phyloP scores from a whole-genome alignment of 2,113 vertebrate genomes.

The Otocyon megalotis region DNA sequence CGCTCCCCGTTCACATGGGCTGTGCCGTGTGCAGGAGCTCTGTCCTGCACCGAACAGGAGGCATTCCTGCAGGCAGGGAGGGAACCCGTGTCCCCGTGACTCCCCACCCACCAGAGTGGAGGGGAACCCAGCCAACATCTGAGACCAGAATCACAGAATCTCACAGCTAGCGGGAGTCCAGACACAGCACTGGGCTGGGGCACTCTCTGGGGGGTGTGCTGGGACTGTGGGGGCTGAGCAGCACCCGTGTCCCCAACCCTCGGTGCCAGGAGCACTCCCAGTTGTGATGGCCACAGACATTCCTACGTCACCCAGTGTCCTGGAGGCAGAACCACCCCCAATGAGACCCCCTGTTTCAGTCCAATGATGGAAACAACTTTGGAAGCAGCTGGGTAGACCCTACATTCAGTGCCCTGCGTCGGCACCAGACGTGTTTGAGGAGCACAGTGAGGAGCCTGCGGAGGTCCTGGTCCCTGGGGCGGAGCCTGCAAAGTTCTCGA shows the following conservation, averaged over 20 bases:
- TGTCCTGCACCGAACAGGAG: neutral
- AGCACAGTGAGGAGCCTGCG: too few species aligned
- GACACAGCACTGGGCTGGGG: too few species aligned
- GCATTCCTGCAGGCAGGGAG: neutral
- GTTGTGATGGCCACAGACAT: neutral
- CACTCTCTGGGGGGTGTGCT: neutral
- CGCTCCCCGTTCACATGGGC: neutral
- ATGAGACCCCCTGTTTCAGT: neutral
- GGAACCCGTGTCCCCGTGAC: too few species aligned
- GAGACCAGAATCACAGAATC: neutral
- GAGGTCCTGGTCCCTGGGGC: neutral
- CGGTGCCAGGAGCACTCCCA: neutral
- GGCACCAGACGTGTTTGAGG: accelerated
- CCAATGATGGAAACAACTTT: neutral
- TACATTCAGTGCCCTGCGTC: accelerated
- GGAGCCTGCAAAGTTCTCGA: neutral
- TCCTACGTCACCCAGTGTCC: accelerated
- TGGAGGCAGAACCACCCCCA: too few species aligned
- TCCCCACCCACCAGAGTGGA: neutral
- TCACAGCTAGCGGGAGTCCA: neutral
- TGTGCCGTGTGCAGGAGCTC: neutral
- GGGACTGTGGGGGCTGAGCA: neutral
- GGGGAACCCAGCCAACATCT: neutral
- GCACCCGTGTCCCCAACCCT: neutral
- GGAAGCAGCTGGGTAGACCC: neutral